These are phyloP conservation scores for Procambarus clarkii DNA, from an alignment of 1,140 invertebrate species.

Conservation along the genomic window DNA sequence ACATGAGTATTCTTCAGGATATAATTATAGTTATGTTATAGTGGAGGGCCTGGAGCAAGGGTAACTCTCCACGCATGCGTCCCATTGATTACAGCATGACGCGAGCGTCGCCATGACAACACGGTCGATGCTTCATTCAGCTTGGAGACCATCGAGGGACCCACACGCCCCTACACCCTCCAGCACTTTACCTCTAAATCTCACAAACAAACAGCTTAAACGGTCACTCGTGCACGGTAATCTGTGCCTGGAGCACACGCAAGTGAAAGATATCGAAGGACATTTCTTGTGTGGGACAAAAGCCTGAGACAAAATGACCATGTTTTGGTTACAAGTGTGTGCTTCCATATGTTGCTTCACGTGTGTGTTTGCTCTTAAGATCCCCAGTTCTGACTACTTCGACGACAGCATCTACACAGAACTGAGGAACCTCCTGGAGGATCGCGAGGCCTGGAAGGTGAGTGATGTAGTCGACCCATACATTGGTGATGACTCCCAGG, in stretches of 20 bases:
- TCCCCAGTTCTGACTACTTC: conserved; percentile 39
- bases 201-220: too few relatives aligned
- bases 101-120: neutral
- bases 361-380: neutral
- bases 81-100: conserved; percentile 17
- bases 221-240: too few relatives aligned
- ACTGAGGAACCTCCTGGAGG: conserved; percentile 42
- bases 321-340: conserved; percentile 4
- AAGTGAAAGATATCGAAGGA: neutral
- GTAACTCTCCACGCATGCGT: conserved; percentile 1
- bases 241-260: neutral
- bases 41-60: too few relatives aligned
- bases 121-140: conserved; percentile 18
- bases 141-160: neutral
- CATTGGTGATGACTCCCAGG: too few relatives aligned
- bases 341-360: conserved; percentile 38
- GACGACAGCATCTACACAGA: conserved; percentile 43
- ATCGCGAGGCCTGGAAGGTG: conserved; percentile 17
- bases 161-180: neutral
- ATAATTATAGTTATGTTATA: too few relatives aligned
- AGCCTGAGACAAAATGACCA: neutral
- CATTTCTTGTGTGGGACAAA: neutral
- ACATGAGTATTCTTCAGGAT: too few relatives aligned
- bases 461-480: neutral
- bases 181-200: neutral